Percentiles rank a stretch among this genome's conserved stretches.
These are phyloP conservation scores for Drosophila peninsularis DNA, from an alignment of 2,888 invertebrate species.

Conservation along the genomic window DNA sequence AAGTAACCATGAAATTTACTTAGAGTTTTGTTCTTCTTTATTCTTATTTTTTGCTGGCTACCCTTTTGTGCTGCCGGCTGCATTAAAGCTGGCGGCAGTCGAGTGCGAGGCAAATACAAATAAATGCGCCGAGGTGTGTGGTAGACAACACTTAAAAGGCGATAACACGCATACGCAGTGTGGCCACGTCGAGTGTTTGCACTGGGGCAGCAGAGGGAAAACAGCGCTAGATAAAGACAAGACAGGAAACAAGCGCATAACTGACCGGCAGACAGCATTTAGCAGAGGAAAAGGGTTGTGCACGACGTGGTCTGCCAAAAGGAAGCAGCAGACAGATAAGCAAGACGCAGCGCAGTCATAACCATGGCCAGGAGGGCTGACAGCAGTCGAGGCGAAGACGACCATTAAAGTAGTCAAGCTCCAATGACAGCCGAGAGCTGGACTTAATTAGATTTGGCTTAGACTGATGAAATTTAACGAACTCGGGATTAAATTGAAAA, in stretches of 20 bases:
- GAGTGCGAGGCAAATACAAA: constrained; percentile 62
- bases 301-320: constrained; percentile 28
- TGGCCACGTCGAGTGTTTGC: constrained; percentile 11
- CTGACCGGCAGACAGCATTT: constrained; percentile 60
- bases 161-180: constrained; percentile 66
- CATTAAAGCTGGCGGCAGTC: constrained; percentile 46
- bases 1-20: constrained; percentile 73
- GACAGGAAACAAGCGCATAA: constrained; percentile 53
- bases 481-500: background rate
- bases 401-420: constrained; percentile 7
- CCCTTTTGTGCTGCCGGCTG: no score
- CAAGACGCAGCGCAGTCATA: constrained; percentile 33
- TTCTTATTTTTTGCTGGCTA: background rate
- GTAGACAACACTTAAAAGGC: constrained; percentile 54
- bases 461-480: background rate
- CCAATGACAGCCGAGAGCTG: background rate
- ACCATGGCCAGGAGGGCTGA: background rate
- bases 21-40: constrained; percentile 31
- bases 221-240: constrained; percentile 44
- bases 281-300: constrained; percentile 30
- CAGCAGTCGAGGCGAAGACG: background rate
- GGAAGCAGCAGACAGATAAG: constrained; percentile 39
- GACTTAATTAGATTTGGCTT: constrained; percentile 1
- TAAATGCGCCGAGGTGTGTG: constrained; percentile 55
- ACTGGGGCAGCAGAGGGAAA: constrained; percentile 11